phyloP scores from a whole-genome alignment of 2,113 vertebrate genomes.

The Chaetodon trifascialis region DNA sequence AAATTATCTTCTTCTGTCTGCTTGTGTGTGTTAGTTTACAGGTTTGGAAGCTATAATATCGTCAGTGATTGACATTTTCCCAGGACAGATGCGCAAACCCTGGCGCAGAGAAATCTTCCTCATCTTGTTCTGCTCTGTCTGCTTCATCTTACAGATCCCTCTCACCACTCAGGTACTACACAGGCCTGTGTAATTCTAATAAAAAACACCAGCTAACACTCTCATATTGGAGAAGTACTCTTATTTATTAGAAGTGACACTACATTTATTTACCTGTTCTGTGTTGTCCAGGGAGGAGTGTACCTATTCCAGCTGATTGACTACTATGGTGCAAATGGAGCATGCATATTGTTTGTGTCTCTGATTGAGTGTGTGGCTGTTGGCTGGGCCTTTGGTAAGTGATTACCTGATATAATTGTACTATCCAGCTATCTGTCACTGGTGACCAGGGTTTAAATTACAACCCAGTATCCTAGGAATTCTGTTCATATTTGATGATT shows the following conservation, averaged over 20 bases:
- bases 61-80: constrained; percentile 57
- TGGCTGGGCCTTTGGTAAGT: constrained; percentile 73
- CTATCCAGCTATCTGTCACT: not conserved
- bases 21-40: constrained; percentile 42
- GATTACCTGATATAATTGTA: not conserved
- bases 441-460: not conserved
- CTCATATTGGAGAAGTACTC: not conserved
- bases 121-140: constrained; percentile 44
- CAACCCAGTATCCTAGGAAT: not conserved
- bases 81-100: constrained; percentile 36
- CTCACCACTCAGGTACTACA: constrained; percentile 54
- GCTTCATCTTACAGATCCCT: constrained; percentile 52
- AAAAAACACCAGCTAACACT: not conserved
- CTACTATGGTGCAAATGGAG: constrained; percentile 64
- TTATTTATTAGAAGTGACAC: too few relatives aligned
- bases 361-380: constrained; percentile 60
- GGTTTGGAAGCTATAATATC: constrained; percentile 54
- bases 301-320: constrained; percentile 70
- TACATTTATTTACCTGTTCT: not conserved
- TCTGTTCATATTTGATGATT: not conserved
- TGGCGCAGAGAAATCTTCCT: constrained; percentile 66
- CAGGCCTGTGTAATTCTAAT: not conserved
- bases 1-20: not conserved
- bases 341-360: constrained; percentile 58
- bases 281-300: constrained; percentile 66